Percentiles rank a stretch among this genome's conserved stretches.
Evolutionary conservation across 2,797 vertebrate species (phyloP).

Genomic region (Trichosurus vulpecula): DNA sequence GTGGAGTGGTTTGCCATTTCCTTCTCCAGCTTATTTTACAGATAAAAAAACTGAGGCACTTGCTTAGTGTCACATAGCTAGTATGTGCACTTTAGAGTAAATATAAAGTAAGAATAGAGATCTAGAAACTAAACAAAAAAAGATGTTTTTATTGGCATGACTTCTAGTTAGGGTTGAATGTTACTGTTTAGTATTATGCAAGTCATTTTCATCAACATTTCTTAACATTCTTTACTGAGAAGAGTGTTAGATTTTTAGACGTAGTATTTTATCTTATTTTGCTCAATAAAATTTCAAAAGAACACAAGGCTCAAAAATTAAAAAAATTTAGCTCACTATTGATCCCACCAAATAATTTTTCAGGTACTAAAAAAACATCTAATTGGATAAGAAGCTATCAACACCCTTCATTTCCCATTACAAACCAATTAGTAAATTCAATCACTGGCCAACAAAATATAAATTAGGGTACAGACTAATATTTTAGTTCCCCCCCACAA

Average conservation of each 20-base stretch:
- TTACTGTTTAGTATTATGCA: neutral
- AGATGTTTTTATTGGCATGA: neutral
- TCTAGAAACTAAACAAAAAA: neutral
- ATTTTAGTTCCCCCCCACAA: neutral
- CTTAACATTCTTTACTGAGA: neutral
- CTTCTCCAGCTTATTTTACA: neutral
- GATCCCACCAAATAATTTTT: neutral
- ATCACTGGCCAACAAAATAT: neutral
- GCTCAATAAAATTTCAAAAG: conserved; percentile 85
- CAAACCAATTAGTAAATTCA: neutral
- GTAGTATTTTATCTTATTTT: conserved; percentile 85
- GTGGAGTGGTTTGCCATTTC: neutral
- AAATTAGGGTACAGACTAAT: neutral
- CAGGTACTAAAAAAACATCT: neutral
- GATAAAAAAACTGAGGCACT: neutral
- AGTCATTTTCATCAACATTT: neutral
- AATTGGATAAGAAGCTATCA: neutral
- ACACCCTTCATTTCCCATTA: neutral
- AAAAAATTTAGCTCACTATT: no score
- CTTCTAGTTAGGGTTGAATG: neutral
- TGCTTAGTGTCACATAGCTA: neutral
- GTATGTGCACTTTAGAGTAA: neutral
- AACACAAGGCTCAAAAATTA: conserved; percentile 79
- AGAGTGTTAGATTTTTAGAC: conserved; percentile 19
- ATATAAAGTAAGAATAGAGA: neutral